Conservation (phyloP, 1,140 invertebrate species). For the Oppia nitens region DNA sequence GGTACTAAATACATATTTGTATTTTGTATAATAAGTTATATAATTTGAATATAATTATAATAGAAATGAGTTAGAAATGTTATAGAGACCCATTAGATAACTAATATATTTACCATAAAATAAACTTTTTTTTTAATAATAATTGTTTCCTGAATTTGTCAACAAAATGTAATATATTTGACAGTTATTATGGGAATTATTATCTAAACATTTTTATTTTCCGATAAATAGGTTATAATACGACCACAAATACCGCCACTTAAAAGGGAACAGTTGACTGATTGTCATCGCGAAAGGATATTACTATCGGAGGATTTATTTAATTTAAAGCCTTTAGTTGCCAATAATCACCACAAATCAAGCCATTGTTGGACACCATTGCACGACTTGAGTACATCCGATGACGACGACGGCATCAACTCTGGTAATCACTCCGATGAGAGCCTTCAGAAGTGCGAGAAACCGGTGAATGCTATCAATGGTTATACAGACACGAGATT, state of each 20-base stretch:
- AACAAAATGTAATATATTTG: too few relatives aligned
- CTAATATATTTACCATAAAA: too few relatives aligned
- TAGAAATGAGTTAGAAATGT: too few relatives aligned
- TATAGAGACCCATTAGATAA: too few relatives aligned
- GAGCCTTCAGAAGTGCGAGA: neutral
- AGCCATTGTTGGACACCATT: slow-evolving; percentile 12
- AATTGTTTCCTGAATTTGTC: too few relatives aligned
- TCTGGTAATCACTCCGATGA: slow-evolving; percentile 1
- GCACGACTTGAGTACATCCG: slow-evolving; percentile 1
- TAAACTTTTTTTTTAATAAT: too few relatives aligned
- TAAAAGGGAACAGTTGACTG: neutral
- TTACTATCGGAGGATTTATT: slow-evolving; percentile 5
- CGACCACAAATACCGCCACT: slow-evolving; percentile 7
- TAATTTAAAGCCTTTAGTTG: neutral
- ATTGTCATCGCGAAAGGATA: neutral
- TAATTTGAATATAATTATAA: too few relatives aligned
- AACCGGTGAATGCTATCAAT: neutral
- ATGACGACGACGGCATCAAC: slow-evolving; percentile 8
- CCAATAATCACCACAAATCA: neutral
- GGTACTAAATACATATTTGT: too few relatives aligned
- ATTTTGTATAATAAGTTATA: too few relatives aligned
- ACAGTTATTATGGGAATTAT: neutral
- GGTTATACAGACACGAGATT: slow-evolving; percentile 6
- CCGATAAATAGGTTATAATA: neutral
- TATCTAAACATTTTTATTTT: neutral